Conservation (phyloP, 2,113 vertebrate genomes). For the Rana temporaria region DNA sequence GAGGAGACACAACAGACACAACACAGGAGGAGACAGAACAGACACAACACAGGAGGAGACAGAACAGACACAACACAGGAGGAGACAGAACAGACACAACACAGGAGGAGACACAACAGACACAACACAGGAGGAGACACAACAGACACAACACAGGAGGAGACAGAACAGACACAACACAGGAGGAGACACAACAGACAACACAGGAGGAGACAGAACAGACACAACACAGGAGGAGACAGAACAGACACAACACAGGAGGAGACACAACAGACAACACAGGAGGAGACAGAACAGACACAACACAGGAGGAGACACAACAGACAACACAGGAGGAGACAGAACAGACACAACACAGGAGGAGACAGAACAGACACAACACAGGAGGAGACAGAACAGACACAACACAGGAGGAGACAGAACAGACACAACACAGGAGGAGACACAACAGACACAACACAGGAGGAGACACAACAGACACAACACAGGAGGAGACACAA, state of each 20-base stretch:
- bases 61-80: no score
- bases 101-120: neutral
- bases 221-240: no score
- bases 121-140: neutral
- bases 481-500: neutral
- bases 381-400: neutral
- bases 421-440: neutral
- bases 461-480: neutral
- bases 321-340: neutral
- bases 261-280: neutral
- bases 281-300: no score
- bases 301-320: no score
- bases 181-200: neutral
- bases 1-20: neutral
- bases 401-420: neutral
- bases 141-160: no score
- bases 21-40: neutral
- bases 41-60: neutral
- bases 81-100: neutral
- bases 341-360: neutral
- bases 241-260: neutral
- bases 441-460: no score
- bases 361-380: no score
- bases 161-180: neutral
- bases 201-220: no score